Conservation (phyloP, 2,113 vertebrate species). For the Pterocles burchelli region DNA sequence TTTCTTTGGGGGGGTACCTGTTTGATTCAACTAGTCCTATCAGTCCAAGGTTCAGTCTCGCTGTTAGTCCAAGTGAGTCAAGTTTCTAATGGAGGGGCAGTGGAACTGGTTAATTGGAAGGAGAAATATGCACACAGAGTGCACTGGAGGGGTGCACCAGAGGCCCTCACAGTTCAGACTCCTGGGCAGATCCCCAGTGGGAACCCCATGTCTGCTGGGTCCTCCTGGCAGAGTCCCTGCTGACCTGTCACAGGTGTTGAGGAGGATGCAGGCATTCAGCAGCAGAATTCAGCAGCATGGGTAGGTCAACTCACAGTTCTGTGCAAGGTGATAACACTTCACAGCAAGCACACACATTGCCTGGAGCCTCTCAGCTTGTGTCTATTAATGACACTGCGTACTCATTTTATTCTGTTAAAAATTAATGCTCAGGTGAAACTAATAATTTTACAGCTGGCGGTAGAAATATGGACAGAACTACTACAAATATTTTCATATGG, state of each 20-base stretch:
- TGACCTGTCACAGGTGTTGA: rapidly evolving
- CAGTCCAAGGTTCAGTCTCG: background rate
- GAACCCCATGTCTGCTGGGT: background rate
- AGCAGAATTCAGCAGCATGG: too few relatives aligned
- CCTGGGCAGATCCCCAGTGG: background rate
- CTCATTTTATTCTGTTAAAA: background rate
- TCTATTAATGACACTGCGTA: background rate
- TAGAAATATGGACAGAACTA: background rate
- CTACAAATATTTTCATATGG: background rate
- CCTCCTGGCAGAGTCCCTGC: background rate
- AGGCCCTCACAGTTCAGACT: background rate
- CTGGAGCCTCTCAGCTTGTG: background rate
- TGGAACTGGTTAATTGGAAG: background rate
- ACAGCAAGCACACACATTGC: background rate
- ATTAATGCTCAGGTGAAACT: background rate
- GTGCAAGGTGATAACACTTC: background rate
- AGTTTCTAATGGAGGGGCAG: rapidly evolving
- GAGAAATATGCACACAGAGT: background rate
- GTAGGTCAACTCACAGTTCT: background rate
- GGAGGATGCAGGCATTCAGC: background rate
- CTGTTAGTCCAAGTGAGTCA: background rate
- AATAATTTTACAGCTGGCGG: background rate
- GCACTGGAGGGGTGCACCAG: too few relatives aligned
- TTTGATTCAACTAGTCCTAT: background rate
- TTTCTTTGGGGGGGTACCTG: background rate